These are phyloP conservation scores for Unio delphinus DNA, from an alignment of 2,888 invertebrate genomes.

Conservation along the genomic window DNA sequence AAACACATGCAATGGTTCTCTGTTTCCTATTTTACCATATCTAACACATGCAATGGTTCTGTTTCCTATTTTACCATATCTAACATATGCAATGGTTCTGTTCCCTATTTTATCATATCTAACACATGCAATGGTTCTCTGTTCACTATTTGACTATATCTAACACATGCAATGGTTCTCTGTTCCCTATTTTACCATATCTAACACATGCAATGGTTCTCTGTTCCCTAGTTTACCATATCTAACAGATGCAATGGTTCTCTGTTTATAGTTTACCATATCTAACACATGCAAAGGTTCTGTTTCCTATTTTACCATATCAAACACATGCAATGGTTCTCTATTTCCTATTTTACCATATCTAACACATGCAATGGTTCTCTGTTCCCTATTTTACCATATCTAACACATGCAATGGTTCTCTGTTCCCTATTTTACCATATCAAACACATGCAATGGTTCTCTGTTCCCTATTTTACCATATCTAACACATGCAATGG, in stretches of 20 bases:
- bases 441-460: neutral
- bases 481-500: no score
- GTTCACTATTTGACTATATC: slow-evolving; percentile 8
- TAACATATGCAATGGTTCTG: neutral
- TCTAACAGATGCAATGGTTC: no score
- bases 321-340: slow-evolving; percentile 25
- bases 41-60: no score
- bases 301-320: slow-evolving; percentile 31
- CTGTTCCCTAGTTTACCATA: no score
- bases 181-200: neutral
- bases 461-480: no score
- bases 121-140: slow-evolving; percentile 5
- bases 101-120: slow-evolving; percentile 27
- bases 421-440: neutral
- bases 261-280: neutral
- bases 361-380: slow-evolving; percentile 4
- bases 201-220: neutral
- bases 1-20: no score
- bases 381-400: slow-evolving; percentile 17
- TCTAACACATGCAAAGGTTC: neutral
- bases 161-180: neutral
- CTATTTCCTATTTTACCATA: slow-evolving; percentile 23
- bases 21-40: no score
- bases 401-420: neutral
- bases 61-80: neutral